A percentile compares a stretch with the other conserved stretches of the same genome.
Conservation (phyloP, 2,888 invertebrate species). For the Pterostichus madidus region DNA sequence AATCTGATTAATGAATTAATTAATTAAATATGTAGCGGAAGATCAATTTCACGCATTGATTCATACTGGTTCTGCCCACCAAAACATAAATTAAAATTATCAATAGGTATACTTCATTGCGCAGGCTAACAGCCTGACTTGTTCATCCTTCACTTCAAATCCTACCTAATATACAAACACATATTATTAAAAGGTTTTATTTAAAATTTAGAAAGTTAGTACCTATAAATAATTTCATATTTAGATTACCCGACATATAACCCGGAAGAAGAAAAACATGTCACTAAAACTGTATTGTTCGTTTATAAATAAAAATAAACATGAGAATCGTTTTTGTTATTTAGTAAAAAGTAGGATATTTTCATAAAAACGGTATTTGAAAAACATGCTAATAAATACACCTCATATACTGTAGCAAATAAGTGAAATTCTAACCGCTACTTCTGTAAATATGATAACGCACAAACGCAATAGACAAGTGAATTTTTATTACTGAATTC, state of each 20-base stretch:
- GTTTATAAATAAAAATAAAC: too few relatives aligned
- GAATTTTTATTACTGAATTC: slow-evolving; percentile 18
- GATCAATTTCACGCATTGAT: background rate
- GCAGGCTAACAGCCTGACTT: background rate
- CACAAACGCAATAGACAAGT: slow-evolving; percentile 2
- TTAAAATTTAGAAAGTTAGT: too few relatives aligned
- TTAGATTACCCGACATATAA: too few relatives aligned
- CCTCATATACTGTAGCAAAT: background rate
- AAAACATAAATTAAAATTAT: background rate
- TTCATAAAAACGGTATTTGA: too few relatives aligned
- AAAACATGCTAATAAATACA: background rate
- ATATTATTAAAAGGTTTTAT: background rate
- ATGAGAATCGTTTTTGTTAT: too few relatives aligned
- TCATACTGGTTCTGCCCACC: background rate
- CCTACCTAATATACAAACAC: background rate
- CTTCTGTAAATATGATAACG: background rate
- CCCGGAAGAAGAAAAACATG: too few relatives aligned
- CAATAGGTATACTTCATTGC: background rate
- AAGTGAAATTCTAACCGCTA: slow-evolving; percentile 4
- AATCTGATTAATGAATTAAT: background rate
- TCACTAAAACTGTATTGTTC: too few relatives aligned
- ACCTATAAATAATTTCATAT: too few relatives aligned
- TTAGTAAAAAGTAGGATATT: too few relatives aligned
- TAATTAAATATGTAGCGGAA: background rate
- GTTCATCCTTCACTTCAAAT: background rate